These are phyloP conservation scores for Plectrocnemia conspersa DNA, from an alignment of 1,140 invertebrate genomes.

Conservation along the genomic window DNA sequence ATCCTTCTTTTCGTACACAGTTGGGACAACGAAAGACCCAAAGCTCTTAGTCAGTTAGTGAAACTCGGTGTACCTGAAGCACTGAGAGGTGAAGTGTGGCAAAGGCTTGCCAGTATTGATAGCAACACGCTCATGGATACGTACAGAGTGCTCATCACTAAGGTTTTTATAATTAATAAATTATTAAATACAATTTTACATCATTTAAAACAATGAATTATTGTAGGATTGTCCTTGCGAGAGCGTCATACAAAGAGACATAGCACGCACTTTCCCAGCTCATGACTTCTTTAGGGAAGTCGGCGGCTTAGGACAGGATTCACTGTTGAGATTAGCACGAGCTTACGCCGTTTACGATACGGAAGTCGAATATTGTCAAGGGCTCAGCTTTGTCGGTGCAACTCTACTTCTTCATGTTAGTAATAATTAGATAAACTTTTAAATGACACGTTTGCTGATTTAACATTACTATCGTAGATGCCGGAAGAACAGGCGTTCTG, in stretches of 20 bases:
- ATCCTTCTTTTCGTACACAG: constrained; percentile 38
- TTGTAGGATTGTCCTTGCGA: constrained; percentile 81
- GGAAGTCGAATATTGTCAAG: constrained; percentile 98
- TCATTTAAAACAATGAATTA: constrained; percentile 22
- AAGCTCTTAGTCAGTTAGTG: constrained; percentile 72
- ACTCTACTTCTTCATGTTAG: constrained; percentile 91
- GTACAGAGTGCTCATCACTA: constrained; percentile 87
- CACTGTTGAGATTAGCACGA: constrained; percentile 90
- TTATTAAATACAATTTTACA: constrained; percentile 1
- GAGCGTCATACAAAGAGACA: constrained; percentile 90
- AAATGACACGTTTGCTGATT: background rate
- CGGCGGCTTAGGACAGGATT: constrained; percentile 88
- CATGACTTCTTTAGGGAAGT: constrained; percentile 96
- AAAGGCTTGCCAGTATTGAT: constrained; percentile 83
- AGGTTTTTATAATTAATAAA: constrained; percentile 49
- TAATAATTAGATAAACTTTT: constrained; percentile 34
- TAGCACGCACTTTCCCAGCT: constrained; percentile 96
- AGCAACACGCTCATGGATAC: constrained; percentile 85
- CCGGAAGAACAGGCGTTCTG: constrained; percentile 99
- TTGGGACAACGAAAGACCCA: constrained; percentile 70
- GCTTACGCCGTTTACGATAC: constrained; percentile 96
- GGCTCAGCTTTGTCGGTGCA: constrained; percentile 93
- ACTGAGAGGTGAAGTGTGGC: constrained; percentile 95
- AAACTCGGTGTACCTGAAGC: constrained; percentile 91
- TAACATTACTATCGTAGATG: constrained; percentile 65